These are phyloP conservation scores for Avahi laniger DNA, from an alignment of 2,797 vertebrate species.

Conservation along the genomic window DNA sequence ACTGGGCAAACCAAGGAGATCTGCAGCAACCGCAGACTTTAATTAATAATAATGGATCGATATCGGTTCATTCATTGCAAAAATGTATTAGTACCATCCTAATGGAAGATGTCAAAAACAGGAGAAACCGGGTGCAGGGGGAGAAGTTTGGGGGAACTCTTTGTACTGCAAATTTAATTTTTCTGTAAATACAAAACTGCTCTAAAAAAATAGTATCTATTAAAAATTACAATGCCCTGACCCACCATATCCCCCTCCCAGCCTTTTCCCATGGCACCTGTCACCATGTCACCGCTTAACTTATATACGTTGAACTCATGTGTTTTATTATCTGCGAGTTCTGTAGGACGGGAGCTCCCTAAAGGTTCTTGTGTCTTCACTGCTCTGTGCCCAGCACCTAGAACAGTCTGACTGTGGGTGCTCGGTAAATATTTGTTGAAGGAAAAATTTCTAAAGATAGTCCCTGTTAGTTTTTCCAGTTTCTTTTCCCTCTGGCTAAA, in stretches of 20 bases:
- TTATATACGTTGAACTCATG: not conserved
- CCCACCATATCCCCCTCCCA: not conserved
- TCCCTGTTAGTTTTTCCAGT: slow-evolving; percentile 63
- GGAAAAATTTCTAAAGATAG: slow-evolving; percentile 58
- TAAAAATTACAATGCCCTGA: not conserved
- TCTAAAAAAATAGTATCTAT: not conserved
- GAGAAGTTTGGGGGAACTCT: not conserved
- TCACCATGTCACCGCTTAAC: not conserved
- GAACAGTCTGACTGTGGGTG: not conserved
- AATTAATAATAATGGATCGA: not conserved
- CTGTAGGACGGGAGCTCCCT: not conserved
- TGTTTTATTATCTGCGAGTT: not conserved
- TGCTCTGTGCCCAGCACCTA: not conserved
- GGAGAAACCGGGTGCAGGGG: not conserved
- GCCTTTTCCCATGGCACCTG: not conserved
- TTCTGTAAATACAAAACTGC: not conserved
- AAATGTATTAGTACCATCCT: not conserved
- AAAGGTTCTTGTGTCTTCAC: not conserved
- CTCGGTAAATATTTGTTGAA: slow-evolving; percentile 55
- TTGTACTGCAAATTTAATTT: not conserved
- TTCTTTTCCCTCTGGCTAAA: not conserved
- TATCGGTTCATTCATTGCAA: not conserved
- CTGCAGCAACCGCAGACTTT: not conserved
- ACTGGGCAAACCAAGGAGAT: not conserved
- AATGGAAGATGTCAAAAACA: not conserved